Percentiles rank a stretch among this genome's conserved stretches.
Conservation (phyloP, 1,140 invertebrate genomes). For the Brachionus koreanus region DNA sequence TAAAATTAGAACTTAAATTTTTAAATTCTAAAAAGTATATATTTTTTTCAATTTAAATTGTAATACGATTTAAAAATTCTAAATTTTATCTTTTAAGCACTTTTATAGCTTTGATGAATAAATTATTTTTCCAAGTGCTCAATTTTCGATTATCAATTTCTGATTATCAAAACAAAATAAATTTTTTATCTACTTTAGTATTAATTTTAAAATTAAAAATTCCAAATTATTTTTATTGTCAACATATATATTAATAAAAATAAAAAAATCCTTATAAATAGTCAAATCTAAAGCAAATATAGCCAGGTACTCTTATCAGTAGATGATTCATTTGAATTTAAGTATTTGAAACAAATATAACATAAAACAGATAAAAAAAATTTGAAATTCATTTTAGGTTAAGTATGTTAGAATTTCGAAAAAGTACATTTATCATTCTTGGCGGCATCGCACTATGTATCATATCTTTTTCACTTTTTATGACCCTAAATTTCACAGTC, state of each 20-base stretch:
- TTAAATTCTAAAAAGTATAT: no score
- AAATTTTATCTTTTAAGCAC: no score
- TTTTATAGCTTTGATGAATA: no score
- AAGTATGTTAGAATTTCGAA: constrained; percentile 5
- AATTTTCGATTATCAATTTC: background rate
- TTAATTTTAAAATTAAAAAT: background rate
- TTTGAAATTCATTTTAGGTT: background rate
- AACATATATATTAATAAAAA: background rate
- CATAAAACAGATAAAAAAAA: constrained; percentile 23
- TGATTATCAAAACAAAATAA: background rate
- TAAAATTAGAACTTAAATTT: no score
- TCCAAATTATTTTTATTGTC: background rate
- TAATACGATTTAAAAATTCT: no score
- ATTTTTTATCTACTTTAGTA: background rate
- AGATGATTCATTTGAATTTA: background rate
- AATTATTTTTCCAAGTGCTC: no score
- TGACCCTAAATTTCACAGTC: constrained; percentile 8
- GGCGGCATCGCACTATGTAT: constrained; percentile 11
- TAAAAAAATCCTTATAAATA: background rate
- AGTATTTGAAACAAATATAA: background rate
- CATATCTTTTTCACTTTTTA: constrained; percentile 8
- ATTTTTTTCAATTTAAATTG: no score
- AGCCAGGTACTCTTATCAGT: background rate
- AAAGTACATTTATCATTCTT: background rate
- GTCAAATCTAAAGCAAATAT: background rate